A percentile compares a stretch with the other conserved stretches of the same genome.
Conservation (phyloP, 2,797 vertebrate genomes). For the Rhynchotus rufescens region DNA sequence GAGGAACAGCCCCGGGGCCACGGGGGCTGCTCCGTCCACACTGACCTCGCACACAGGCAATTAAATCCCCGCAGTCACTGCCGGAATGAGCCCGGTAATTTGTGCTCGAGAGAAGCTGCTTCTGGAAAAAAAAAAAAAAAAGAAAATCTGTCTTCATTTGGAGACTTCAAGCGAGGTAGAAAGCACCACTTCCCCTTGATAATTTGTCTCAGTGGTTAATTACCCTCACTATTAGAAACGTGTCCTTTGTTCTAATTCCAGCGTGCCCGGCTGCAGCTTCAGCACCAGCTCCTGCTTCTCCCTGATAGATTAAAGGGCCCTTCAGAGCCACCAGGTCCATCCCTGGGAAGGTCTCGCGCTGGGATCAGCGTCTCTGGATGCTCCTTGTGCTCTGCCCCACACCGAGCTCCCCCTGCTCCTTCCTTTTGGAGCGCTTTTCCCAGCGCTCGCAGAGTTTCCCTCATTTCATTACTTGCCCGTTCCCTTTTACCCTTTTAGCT, state of each 20-base stretch:
- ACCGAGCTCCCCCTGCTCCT: neutral
- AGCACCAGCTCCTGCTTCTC: neutral
- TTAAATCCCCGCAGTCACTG: neutral
- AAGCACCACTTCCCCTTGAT: constrained; percentile 22
- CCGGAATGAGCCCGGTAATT: neutral
- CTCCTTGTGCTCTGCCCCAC: neutral
- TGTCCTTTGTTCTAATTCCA: constrained; percentile 48
- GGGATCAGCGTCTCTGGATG: neutral
- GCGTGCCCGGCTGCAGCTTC: neutral
- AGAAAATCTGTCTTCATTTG: neutral
- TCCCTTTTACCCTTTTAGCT: neutral
- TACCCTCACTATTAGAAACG: constrained; percentile 36
- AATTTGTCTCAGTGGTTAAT: constrained; percentile 53
- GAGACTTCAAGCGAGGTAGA: constrained; percentile 25
- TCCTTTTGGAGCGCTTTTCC: neutral
- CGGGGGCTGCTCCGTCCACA: neutral
- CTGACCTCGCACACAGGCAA: fast-evolving
- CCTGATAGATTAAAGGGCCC: neutral
- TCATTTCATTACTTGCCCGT: neutral
- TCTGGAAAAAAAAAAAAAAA: neutral
- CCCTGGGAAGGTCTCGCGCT: neutral
- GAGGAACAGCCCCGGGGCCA: no score
- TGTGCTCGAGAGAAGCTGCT: neutral
- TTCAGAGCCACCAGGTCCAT: neutral
- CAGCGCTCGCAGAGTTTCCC: neutral